Conservation (phyloP, 1,140 invertebrate genomes). For the Caerostris darwini region DNA sequence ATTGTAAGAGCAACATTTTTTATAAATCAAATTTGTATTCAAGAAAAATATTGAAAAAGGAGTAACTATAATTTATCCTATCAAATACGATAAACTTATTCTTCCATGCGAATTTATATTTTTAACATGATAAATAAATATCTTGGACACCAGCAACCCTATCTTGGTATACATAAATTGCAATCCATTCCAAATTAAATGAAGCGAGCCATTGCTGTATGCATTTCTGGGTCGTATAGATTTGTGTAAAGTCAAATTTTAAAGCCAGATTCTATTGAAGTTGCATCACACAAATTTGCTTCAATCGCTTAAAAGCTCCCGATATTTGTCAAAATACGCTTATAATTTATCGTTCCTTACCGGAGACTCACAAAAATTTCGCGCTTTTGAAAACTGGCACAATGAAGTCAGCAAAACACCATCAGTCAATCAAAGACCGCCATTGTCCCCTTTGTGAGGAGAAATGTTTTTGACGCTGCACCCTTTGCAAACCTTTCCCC, state of each 20-base stretch:
- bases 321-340: conserved; percentile 47
- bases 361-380: conserved; percentile 36
- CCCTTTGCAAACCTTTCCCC: background rate
- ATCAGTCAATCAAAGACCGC: conserved; percentile 63
- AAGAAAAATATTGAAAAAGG: too few species aligned
- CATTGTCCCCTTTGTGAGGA: conserved; percentile 49
- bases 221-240: background rate
- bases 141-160: too few species aligned
- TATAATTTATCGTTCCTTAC: conserved; percentile 46
- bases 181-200: background rate
- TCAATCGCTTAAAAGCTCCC: conserved; percentile 22
- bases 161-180: background rate
- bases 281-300: background rate
- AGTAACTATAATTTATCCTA: too few species aligned
- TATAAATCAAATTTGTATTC: too few species aligned
- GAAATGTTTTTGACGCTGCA: conserved; percentile 67
- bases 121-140: too few species aligned
- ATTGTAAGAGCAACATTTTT: too few species aligned
- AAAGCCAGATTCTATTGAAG: background rate
- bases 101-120: too few species aligned
- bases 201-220: background rate
- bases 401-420: conserved; percentile 66
- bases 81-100: too few species aligned
- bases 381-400: conserved; percentile 36
- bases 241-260: background rate